These are phyloP conservation scores for Chionis minor DNA, from an alignment of 2,113 vertebrate genomes.

Conservation along the genomic window DNA sequence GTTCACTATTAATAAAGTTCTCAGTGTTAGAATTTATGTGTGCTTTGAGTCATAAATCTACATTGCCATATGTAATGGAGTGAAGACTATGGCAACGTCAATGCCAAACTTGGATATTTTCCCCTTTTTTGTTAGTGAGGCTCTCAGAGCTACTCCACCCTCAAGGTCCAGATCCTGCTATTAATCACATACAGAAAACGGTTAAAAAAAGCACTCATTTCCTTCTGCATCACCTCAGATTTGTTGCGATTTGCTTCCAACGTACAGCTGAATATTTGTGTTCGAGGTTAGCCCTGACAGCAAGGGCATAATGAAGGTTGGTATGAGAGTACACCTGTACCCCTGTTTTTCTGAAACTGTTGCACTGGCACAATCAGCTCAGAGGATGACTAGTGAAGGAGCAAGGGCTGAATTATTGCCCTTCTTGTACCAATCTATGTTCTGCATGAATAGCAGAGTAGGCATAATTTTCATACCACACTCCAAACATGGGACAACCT, in stretches of 20 bases:
- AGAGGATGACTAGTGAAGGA: not conserved
- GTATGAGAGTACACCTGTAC: not conserved
- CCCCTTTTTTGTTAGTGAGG: not conserved
- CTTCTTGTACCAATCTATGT: not conserved
- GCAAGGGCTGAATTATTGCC: not conserved
- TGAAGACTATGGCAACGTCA: not conserved
- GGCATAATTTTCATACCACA: not conserved
- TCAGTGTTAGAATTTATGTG: not conserved
- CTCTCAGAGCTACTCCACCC: not conserved
- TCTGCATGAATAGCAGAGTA: not conserved
- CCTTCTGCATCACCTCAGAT: not conserved
- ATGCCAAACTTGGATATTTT: not conserved
- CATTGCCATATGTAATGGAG: not conserved
- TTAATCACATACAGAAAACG: not conserved
- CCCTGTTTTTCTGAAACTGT: not conserved
- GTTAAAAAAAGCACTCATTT: not conserved
- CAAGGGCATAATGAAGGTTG: not conserved
- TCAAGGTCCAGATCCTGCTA: not conserved
- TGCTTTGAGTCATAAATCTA: not conserved
- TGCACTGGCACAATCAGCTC: not conserved
- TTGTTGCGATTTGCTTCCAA: not conserved
- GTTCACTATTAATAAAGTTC: not conserved
- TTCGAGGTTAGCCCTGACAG: not conserved
- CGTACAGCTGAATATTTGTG: not conserved
- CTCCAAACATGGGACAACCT: not conserved